Evolutionary conservation across 2,113 vertebrate species (phyloP).

Genomic region (Okapia johnstoni): DNA sequence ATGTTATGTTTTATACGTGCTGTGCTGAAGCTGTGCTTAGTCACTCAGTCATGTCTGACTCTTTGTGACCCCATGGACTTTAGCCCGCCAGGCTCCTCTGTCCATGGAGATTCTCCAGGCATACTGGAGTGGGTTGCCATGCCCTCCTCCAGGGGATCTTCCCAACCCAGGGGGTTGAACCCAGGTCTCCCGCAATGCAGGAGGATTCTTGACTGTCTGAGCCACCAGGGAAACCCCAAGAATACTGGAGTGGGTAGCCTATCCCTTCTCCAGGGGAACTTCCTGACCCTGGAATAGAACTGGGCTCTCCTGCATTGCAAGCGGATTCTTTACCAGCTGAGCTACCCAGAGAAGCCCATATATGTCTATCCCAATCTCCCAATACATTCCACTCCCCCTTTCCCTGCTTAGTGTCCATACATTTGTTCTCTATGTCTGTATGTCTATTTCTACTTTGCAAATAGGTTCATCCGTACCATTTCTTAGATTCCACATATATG

Average conservation of each 20-base stretch:
- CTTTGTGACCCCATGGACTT: background rate
- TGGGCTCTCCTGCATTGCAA: background rate
- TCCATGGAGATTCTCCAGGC: background rate
- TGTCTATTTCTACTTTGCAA: background rate
- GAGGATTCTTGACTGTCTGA: background rate
- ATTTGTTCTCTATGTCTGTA: background rate
- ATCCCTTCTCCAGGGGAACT: background rate
- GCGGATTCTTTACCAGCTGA: background rate
- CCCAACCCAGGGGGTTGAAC: background rate
- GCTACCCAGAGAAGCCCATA: background rate
- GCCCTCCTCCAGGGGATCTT: background rate
- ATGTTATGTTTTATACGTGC: too few species aligned
- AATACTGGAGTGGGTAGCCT: background rate
- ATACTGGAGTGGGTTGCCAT: background rate
- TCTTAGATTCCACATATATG: background rate
- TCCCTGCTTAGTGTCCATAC: background rate
- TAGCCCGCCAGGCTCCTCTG: background rate
- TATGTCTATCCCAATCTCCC: background rate
- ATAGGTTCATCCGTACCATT: background rate
- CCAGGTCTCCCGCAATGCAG: background rate
- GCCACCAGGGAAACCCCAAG: background rate
- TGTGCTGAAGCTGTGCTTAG: too few species aligned
- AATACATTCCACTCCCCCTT: background rate
- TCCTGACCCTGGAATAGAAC: background rate
- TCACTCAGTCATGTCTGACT: background rate